Evolutionary conservation across 2,113 vertebrate genomes (phyloP).

Genomic region (Fukomys damarensis): DNA sequence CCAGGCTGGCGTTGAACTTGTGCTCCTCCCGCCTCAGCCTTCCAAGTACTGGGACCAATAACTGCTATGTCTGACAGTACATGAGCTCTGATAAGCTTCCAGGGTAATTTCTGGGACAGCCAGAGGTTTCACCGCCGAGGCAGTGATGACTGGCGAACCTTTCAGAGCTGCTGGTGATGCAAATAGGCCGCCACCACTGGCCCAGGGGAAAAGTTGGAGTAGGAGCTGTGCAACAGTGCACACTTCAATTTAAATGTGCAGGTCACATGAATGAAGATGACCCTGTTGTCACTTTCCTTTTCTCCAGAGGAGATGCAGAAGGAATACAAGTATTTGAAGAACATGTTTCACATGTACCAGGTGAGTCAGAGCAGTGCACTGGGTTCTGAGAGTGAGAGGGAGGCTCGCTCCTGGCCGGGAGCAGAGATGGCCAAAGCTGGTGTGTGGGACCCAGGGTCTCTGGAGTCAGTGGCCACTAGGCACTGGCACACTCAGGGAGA

Average conservation of each 20-base stretch:
- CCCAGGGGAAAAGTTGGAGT: not conserved
- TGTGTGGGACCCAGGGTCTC: not conserved
- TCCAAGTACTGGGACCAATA: not conserved
- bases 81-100: not conserved
- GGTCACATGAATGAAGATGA: not conserved
- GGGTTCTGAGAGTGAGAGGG: not conserved
- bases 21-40: not conserved
- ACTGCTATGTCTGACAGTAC: no score
- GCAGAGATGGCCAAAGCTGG: not conserved
- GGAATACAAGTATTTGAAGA: slow-evolving; percentile 84
- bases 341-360: slow-evolving; percentile 84
- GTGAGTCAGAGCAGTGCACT: slow-evolving; percentile 68
- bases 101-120: not conserved
- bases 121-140: not conserved
- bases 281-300: slow-evolving; percentile 24
- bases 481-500: not conserved
- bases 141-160: not conserved
- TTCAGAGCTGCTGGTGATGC: not conserved
- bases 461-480: not conserved
- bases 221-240: not conserved
- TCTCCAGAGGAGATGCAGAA: slow-evolving; percentile 80
- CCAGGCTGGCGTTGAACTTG: not conserved
- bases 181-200: not conserved
- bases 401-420: not conserved
- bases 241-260: not conserved